These are phyloP conservation scores for Zaprionus gabonicus DNA, from an alignment of 1,140 invertebrate species.

Conservation along the genomic window DNA sequence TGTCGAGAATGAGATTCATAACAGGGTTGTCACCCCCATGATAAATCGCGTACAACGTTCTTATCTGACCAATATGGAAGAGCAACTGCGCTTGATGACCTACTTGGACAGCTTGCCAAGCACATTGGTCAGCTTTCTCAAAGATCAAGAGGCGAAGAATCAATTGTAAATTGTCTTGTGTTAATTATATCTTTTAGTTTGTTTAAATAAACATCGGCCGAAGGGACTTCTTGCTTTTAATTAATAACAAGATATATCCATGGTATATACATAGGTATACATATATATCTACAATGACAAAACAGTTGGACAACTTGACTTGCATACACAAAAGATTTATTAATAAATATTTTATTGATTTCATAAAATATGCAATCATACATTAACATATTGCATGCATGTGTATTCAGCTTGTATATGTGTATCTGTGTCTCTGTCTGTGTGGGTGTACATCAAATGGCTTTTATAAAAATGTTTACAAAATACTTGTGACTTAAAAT, in stretches of 20 bases:
- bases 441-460: conserved; percentile 41
- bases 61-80: neutral
- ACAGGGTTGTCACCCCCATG: neutral
- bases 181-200: neutral
- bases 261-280: no score
- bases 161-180: neutral
- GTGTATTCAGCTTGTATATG: conserved; percentile 8
- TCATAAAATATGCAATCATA: conserved; percentile 21
- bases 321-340: conserved; percentile 32
- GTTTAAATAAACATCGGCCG: no score
- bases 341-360: conserved; percentile 41
- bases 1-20: neutral
- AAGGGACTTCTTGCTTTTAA: neutral
- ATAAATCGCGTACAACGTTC: conserved; percentile 13
- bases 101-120: conserved; percentile 1
- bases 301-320: neutral
- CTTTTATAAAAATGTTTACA: conserved; percentile 49
- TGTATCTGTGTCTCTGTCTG: neutral
- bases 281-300: neutral
- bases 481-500: conserved; percentile 47
- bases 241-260: no score
- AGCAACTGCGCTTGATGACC: neutral
- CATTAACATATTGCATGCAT: neutral
- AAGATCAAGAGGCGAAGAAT: neutral
- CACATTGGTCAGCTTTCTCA: neutral